phyloP scores from a whole-genome alignment of 2,888 invertebrate genomes.

The Sycophila texana region DNA sequence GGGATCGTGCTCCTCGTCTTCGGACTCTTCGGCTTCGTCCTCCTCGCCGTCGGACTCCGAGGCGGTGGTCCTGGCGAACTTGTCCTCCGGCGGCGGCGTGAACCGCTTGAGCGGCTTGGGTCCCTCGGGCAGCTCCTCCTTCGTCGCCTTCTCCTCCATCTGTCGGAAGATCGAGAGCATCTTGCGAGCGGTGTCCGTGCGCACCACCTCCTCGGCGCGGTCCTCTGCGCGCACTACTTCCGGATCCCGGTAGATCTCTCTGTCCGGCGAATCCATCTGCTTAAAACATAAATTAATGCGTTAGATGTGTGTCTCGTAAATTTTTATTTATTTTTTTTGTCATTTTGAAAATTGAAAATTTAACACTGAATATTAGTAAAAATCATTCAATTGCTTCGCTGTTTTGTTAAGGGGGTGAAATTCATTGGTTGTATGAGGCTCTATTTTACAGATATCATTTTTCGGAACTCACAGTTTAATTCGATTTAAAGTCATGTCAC shows the following conservation, averaged over 20 bases:
- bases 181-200: constrained; percentile 84
- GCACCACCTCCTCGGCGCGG: constrained; percentile 75
- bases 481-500: too few species aligned
- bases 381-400: too few species aligned
- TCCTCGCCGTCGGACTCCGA: constrained; percentile 77
- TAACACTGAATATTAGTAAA: too few species aligned
- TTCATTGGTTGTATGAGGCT: background rate
- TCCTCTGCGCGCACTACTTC: constrained; percentile 82
- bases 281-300: background rate
- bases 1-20: constrained; percentile 74
- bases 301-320: constrained; percentile 12
- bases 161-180: constrained; percentile 93
- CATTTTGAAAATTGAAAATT: too few species aligned
- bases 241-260: constrained; percentile 85
- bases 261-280: constrained; percentile 82
- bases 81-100: constrained; percentile 90
- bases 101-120: constrained; percentile 92
- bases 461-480: too few species aligned
- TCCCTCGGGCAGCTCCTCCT: constrained; percentile 78
- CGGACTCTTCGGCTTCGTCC: constrained; percentile 78
- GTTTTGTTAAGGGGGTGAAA: too few species aligned
- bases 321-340: too few species aligned
- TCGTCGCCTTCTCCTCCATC: constrained; percentile 84
- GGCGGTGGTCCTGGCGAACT: constrained; percentile 76
- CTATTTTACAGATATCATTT: background rate